phyloP scores from a whole-genome alignment of 2,113 vertebrate genomes.

The Sturnus vulgaris region DNA sequence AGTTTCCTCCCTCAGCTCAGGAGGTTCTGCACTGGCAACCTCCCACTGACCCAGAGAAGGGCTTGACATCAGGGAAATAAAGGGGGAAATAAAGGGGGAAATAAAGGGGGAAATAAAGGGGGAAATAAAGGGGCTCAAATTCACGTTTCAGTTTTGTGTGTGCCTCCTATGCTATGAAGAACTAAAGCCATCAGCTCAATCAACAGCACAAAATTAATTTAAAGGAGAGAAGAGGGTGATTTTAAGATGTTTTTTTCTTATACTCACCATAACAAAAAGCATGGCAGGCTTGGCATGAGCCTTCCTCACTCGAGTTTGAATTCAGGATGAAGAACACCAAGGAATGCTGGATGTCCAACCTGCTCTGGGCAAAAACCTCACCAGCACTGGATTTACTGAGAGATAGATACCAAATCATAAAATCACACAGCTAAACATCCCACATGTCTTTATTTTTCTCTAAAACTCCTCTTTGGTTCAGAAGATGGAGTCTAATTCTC shows the following conservation, averaged over 20 bases:
- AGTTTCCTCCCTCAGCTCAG: neutral
- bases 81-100: no score
- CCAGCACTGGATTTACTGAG: neutral
- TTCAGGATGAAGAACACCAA: neutral
- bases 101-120: no score
- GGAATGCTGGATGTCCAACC: neutral
- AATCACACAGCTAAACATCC: neutral
- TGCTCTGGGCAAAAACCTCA: neutral
- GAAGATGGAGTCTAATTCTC: neutral
- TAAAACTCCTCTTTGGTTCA: neutral
- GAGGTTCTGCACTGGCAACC: neutral
- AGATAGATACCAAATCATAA: neutral
- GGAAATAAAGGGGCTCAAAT: neutral
- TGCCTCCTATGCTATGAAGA: fast-evolving
- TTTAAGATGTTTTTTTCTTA: neutral
- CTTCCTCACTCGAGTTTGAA: neutral
- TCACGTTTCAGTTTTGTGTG: neutral
- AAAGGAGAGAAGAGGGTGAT: neutral
- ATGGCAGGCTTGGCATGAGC: neutral
- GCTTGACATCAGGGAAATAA: neutral
- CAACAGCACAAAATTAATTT: neutral
- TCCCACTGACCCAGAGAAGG: neutral
- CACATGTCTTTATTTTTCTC: neutral
- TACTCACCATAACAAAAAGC: neutral
- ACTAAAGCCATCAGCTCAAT: neutral